Base-by-base conservation (phyloP, 2,797 vertebrate genomes). In the Pseudochaenichthys georgianus region DNA sequence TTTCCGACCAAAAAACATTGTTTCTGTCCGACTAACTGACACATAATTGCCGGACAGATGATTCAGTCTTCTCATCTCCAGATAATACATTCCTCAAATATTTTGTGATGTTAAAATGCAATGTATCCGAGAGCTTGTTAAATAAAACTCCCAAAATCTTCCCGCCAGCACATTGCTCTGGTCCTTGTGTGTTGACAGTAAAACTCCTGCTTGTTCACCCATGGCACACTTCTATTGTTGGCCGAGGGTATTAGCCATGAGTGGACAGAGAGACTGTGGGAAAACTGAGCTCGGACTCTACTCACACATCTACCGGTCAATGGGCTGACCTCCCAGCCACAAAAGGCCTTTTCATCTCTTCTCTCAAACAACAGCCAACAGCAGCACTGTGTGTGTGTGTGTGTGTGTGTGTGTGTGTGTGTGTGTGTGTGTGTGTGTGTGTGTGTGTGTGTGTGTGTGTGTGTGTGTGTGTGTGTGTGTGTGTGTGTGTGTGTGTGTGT, bases 221-320 rank as follows among this genome's bases (percentile, higher is more conserved):
- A 90, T 90, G 95, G 95, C 96, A 97, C 96, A 95, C 95, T 94
- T 96, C 94, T 91, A 94, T 96, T 96, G 94, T 95, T 94, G 59
- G 88, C 81, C 0, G 81, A 93, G 93, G 95, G 93, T 91, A 94
- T 94, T 80, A 84, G 90, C 92, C 28, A 74, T 93, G 95, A 96
- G 96, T 94, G 90, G 95, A 86, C 80, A 88, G 90, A 86, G 81
- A 84, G 95, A 90, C 95, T 97, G 96, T 97, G 96, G 96, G 96
- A 97, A 97, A 95, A 92, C 94, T 91, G 85, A 88, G 87, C 83
- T 81, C 47, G 78, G 88, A 91, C 93, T 93, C 90, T 95, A 95
- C 96, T 96, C 96, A 96, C 95, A 94, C 83, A 67, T 92, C 86
- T 84, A 80, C 70, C 47, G 73, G 88, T 95, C 91, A 95, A 92